These are phyloP conservation scores for Scaptomyza hsui DNA, from an alignment of 1,140 invertebrate genomes.

Conservation along the genomic window DNA sequence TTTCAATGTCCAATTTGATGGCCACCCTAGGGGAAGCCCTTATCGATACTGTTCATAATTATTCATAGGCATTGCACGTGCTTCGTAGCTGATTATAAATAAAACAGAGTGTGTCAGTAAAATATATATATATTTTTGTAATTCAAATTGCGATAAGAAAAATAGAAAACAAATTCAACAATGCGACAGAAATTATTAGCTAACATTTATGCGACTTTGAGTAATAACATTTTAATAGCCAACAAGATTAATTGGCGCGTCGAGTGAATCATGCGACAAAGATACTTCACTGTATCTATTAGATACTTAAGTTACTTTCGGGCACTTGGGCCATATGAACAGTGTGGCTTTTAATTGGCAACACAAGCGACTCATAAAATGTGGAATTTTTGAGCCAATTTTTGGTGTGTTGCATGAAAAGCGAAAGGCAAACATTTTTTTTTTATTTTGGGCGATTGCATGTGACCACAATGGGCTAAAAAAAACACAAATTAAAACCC, in stretches of 20 bases:
- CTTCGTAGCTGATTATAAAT: conserved; percentile 13
- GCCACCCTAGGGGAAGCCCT: conserved; percentile 17
- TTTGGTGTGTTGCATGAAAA: conserved; percentile 39
- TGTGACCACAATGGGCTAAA: conserved; percentile 42
- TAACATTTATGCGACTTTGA: conserved; percentile 49
- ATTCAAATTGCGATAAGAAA: conserved; percentile 16
- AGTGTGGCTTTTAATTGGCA: conserved; percentile 63
- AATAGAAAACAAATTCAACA: not conserved
- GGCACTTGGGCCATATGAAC: conserved; percentile 40
- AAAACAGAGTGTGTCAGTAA: conserved; percentile 19
- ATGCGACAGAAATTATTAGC: conserved; percentile 22
- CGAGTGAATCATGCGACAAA: conserved; percentile 66
- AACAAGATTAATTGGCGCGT: conserved; percentile 69
- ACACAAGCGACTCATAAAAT: conserved; percentile 74
- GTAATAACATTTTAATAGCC: conserved; percentile 77
- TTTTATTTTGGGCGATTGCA: conserved; percentile 51
- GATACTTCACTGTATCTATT: conserved; percentile 1
- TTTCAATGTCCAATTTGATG: not conserved
- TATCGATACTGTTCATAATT: conserved; percentile 32
- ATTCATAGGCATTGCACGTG: conserved; percentile 27
- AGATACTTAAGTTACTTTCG: conserved; percentile 12
- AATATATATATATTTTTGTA: conserved; percentile 1
- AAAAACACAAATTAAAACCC: not conserved
- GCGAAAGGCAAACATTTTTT: conserved; percentile 42
- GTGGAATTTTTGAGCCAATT: conserved; percentile 58